Evolutionary conservation across 2,113 vertebrate genomes (phyloP).

Genomic region (rabbit (Oryctolagus cuniculus)): DNA sequence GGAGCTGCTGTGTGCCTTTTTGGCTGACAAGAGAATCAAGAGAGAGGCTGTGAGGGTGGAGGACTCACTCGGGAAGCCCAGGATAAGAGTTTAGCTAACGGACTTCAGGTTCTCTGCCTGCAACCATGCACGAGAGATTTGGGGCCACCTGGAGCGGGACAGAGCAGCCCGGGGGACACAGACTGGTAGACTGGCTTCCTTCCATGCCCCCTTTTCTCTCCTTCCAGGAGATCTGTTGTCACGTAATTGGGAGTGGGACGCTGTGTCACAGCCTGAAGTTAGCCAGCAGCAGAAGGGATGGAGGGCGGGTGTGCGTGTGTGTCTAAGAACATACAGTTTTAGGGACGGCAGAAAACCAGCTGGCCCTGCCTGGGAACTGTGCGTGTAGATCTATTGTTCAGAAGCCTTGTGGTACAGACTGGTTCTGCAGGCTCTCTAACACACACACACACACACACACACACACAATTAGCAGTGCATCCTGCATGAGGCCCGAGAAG

Average conservation of each 20-base stretch:
- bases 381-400: slow-evolving; percentile 60
- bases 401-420: slow-evolving; percentile 32
- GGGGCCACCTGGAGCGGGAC: not conserved
- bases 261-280: not conserved
- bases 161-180: not conserved
- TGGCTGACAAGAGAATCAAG: slow-evolving; percentile 9
- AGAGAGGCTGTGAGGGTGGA: not conserved
- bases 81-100: not conserved
- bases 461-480: not conserved
- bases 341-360: slow-evolving; percentile 59
- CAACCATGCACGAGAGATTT: not conserved
- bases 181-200: not conserved
- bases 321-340: slow-evolving; percentile 74
- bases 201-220: not conserved
- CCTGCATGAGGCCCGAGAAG: not conserved
- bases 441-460: not conserved
- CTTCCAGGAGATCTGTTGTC: slow-evolving; percentile 32
- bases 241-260: not conserved
- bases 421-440: slow-evolving; percentile 38
- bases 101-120: not conserved
- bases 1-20: not conserved
- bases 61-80: not conserved
- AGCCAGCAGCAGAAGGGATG: slow-evolving; percentile 38
- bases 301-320: slow-evolving; percentile 37
- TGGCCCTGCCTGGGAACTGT: slow-evolving; percentile 21